phyloP scores from a whole-genome alignment of 2,797 vertebrate genomes.

The Aulostomus chinensis region DNA sequence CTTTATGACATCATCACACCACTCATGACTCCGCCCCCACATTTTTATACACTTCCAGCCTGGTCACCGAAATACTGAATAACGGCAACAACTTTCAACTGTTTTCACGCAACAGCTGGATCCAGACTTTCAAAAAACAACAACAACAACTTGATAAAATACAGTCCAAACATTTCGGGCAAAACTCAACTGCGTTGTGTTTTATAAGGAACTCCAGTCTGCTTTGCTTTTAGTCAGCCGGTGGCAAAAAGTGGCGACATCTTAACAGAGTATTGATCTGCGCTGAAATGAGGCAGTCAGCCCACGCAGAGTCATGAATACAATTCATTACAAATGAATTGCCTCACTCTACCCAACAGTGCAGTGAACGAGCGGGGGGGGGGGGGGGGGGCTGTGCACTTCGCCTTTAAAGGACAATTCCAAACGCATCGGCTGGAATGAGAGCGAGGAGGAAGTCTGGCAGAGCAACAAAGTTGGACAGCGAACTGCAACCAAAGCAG shows the following conservation, averaged over 20 bases:
- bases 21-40: too few species aligned
- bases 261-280: constrained; percentile 53
- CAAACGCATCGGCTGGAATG: constrained; percentile 3
- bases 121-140: too few species aligned
- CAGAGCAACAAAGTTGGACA: constrained; percentile 6
- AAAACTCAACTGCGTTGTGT: neutral
- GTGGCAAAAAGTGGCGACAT: constrained; percentile 37
- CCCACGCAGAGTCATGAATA: constrained; percentile 52
- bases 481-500: constrained; percentile 12
- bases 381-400: constrained; percentile 22
- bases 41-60: too few species aligned
- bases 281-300: constrained; percentile 42
- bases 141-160: too few species aligned
- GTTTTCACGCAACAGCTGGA: too few species aligned
- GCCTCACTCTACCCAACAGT: constrained; percentile 18
- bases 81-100: too few species aligned
- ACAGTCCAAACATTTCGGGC: too few species aligned
- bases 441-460: constrained; percentile 3
- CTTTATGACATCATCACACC: too few species aligned
- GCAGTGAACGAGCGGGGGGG: constrained; percentile 4
- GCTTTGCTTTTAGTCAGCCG: constrained; percentile 17
- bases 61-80: too few species aligned
- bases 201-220: constrained; percentile 14
- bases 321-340: constrained; percentile 50
- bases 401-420: constrained; percentile 33